phyloP scores from a whole-genome alignment of 2,888 invertebrate species.

The Rhimphoctona megacephalus region DNA sequence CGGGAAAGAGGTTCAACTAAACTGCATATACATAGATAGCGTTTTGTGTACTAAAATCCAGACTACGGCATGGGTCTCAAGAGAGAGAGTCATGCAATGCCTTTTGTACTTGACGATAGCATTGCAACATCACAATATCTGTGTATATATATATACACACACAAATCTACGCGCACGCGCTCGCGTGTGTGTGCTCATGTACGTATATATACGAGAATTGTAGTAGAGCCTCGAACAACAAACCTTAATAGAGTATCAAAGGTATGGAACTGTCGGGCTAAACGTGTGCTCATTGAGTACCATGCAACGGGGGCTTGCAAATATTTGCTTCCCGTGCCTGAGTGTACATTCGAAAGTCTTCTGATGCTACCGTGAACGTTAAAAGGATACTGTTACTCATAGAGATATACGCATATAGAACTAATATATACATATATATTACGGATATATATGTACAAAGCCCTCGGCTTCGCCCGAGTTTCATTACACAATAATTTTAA shows the following conservation, averaged over 20 bases:
- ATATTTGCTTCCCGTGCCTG: slow-evolving; percentile 68
- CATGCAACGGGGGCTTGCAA: slow-evolving; percentile 60
- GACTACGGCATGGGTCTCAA: not conserved
- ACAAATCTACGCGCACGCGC: too few species aligned
- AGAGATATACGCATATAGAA: not conserved
- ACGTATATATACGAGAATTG: not conserved
- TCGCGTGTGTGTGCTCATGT: not conserved
- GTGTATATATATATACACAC: not conserved
- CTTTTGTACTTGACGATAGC: slow-evolving; percentile 46
- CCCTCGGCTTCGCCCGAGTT: not conserved
- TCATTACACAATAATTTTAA: not conserved
- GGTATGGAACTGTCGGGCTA: slow-evolving; percentile 57
- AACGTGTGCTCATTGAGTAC: slow-evolving; percentile 56
- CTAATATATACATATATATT: not conserved
- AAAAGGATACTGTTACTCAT: slow-evolving; percentile 58
- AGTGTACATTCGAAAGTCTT: slow-evolving; percentile 66
- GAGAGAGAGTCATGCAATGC: slow-evolving; percentile 15
- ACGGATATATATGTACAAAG: not conserved
- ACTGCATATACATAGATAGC: slow-evolving; percentile 28
- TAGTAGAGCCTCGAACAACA: slow-evolving; percentile 59
- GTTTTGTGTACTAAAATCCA: slow-evolving; percentile 21
- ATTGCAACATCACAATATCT: slow-evolving; percentile 15
- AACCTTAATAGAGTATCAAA: slow-evolving; percentile 67
- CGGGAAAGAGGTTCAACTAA: slow-evolving; percentile 13
- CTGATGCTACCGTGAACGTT: slow-evolving; percentile 51